Evolutionary conservation across 2,888 invertebrate species (phyloP).

Genomic region (Mimas tiliae): DNA sequence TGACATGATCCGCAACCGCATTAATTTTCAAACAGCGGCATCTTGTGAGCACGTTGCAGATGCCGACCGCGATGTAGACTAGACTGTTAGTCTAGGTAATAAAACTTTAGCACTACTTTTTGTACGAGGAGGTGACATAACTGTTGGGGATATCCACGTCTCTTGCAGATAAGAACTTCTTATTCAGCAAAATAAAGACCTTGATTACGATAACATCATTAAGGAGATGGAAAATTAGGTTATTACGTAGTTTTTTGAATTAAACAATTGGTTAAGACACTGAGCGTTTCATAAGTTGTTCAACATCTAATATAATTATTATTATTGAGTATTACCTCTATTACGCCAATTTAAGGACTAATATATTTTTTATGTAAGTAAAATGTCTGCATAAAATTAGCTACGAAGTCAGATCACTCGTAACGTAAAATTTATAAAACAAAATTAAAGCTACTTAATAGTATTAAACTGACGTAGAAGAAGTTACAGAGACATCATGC

Average conservation of each 20-base stretch:
- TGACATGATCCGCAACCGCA: slow-evolving; percentile 4
- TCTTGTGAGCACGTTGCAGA: slow-evolving; percentile 20
- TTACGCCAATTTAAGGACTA: too few relatives aligned
- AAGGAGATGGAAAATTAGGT: background rate
- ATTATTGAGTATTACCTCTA: too few relatives aligned
- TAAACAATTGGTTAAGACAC: too few relatives aligned
- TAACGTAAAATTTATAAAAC: too few relatives aligned
- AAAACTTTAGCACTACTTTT: slow-evolving; percentile 25
- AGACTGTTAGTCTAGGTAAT: slow-evolving; percentile 25
- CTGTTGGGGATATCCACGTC: background rate
- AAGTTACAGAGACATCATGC: background rate
- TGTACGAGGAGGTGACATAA: slow-evolving; percentile 20
- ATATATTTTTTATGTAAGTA: too few relatives aligned
- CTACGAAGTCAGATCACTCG: too few relatives aligned
- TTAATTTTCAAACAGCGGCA: slow-evolving; percentile 17
- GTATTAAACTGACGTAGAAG: background rate
- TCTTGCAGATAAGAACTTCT: background rate
- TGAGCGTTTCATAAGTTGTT: too few relatives aligned
- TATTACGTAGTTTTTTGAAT: background rate
- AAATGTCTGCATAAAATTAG: too few relatives aligned
- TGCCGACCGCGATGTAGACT: slow-evolving; percentile 26
- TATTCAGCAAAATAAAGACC: background rate
- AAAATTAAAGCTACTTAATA: too few relatives aligned
- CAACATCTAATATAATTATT: too few relatives aligned
- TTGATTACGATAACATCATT: too few relatives aligned